These are phyloP conservation scores for Etheostoma nigrum DNA, from an alignment of 2,797 vertebrate genomes.

Conservation along the genomic window DNA sequence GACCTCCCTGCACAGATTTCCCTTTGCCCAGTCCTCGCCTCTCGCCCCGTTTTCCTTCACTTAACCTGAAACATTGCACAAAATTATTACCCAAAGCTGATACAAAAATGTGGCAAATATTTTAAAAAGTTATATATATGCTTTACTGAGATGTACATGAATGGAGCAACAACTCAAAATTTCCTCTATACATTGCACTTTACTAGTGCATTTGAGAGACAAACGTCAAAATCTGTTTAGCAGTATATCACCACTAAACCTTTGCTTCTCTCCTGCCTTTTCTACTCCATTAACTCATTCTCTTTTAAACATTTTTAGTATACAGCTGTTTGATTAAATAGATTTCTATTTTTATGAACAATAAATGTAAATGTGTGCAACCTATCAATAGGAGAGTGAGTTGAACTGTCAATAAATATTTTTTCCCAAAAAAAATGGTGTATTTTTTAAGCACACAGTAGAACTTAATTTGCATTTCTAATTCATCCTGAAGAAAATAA, in stretches of 20 bases:
- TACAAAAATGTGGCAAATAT: neutral
- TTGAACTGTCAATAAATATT: conserved; percentile 64
- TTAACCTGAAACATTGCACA: conserved; percentile 1
- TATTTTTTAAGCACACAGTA: neutral
- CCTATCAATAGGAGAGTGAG: conserved; percentile 2
- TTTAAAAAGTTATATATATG: neutral
- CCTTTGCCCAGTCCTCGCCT: neutral
- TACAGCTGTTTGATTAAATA: conserved; percentile 47
- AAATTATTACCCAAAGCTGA: neutral
- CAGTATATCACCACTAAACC: conserved; percentile 1
- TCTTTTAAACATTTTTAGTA: conserved; percentile 51
- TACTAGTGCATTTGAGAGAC: conserved; percentile 2
- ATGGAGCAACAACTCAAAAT: neutral
- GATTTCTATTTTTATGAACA: conserved; percentile 68
- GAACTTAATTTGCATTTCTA: neutral
- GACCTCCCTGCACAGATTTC: conserved; percentile 21
- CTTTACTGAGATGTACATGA: conserved; percentile 21
- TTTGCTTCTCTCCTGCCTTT: conserved; percentile 44
- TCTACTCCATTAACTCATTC: conserved; percentile 6
- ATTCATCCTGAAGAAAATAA: neutral
- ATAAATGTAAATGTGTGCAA: conserved; percentile 38
- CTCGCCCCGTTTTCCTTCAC: neutral
- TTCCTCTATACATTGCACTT: conserved; percentile 8
- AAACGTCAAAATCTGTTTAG: conserved; percentile 5
- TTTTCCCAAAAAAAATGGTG: conserved; percentile 45